These are phyloP conservation scores for Danio albolineatus DNA, from an alignment of 2,797 vertebrate genomes.

Conservation along the genomic window DNA sequence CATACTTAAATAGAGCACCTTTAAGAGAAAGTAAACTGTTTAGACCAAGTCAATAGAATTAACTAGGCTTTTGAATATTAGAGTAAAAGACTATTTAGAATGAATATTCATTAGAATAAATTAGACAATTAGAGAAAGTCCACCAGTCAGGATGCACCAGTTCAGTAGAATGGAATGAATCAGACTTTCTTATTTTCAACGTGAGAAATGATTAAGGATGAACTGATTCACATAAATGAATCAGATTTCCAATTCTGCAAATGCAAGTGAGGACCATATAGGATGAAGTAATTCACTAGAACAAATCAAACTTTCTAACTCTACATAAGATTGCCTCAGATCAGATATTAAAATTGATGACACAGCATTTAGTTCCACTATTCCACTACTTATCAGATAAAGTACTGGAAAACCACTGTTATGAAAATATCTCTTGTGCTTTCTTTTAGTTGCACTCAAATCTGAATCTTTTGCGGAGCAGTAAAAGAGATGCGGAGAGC, in stretches of 20 bases:
- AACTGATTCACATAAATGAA: background rate
- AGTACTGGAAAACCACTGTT: conserved; percentile 1
- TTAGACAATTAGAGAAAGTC: background rate
- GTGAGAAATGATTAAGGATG: background rate
- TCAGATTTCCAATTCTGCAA: background rate
- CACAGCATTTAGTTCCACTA: background rate
- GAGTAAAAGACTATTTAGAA: background rate
- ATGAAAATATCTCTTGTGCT: background rate
- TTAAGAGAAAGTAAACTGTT: background rate
- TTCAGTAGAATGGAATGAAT: background rate
- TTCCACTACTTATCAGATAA: background rate
- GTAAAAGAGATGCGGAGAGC: conserved; percentile 66
- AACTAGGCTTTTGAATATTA: background rate
- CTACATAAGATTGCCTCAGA: background rate
- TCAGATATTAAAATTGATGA: background rate
- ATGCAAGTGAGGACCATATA: background rate
- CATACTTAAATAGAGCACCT: too few species aligned
- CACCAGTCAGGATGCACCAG: background rate
- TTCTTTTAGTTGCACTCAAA: conserved; percentile 61
- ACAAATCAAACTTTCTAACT: background rate
- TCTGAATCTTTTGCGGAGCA: conserved; percentile 70
- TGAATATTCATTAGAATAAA: background rate
- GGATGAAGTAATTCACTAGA: background rate
- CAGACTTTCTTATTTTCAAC: background rate
- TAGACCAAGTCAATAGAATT: background rate